A percentile compares a stretch with the other conserved stretches of the same genome.
Conservation (phyloP, 2,113 vertebrate genomes). For the Atherinomorus stipes region DNA sequence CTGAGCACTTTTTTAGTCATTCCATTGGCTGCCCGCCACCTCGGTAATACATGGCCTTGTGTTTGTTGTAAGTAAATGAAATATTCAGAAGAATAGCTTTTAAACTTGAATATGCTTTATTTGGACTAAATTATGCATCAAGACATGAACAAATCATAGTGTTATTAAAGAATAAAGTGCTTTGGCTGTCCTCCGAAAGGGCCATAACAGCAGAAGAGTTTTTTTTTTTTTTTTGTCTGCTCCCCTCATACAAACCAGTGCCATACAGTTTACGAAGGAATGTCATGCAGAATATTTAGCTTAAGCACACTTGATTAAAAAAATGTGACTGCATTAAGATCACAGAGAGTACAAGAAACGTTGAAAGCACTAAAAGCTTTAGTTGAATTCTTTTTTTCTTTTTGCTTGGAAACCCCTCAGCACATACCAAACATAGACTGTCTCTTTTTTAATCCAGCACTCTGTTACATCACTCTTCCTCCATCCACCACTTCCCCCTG, state of each 20-base stretch:
- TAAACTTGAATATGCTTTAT: slow-evolving; percentile 41
- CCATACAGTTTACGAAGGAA: slow-evolving; percentile 22
- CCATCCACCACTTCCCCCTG: slow-evolving; percentile 61
- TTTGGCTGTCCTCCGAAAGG: slow-evolving; percentile 23
- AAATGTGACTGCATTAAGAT: slow-evolving; percentile 35
- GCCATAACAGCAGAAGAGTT: slow-evolving; percentile 16
- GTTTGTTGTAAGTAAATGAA: slow-evolving; percentile 58
- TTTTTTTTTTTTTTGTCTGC: slow-evolving; percentile 25
- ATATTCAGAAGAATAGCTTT: slow-evolving; percentile 69
- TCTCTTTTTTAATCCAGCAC: slow-evolving; percentile 65
- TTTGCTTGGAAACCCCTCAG: slow-evolving; percentile 37
- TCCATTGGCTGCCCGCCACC: not conserved
- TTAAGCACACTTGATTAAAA: slow-evolving; percentile 48
- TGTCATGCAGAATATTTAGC: slow-evolving; percentile 18
- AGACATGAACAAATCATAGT: slow-evolving; percentile 53
- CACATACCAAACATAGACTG: slow-evolving; percentile 66
- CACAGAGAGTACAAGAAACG: slow-evolving; percentile 18
- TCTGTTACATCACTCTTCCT: slow-evolving; percentile 71
- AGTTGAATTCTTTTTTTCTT: slow-evolving; percentile 26
- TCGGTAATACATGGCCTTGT: slow-evolving; percentile 21
- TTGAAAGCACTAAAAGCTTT: slow-evolving; percentile 51
- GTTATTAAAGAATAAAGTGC: slow-evolving; percentile 49
- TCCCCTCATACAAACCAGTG: slow-evolving; percentile 6
- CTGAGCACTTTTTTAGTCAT: slow-evolving; percentile 8
- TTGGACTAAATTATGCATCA: slow-evolving; percentile 57